phyloP scores from a whole-genome alignment of 2,113 vertebrate species.

The Rhagologus leucostigma region DNA sequence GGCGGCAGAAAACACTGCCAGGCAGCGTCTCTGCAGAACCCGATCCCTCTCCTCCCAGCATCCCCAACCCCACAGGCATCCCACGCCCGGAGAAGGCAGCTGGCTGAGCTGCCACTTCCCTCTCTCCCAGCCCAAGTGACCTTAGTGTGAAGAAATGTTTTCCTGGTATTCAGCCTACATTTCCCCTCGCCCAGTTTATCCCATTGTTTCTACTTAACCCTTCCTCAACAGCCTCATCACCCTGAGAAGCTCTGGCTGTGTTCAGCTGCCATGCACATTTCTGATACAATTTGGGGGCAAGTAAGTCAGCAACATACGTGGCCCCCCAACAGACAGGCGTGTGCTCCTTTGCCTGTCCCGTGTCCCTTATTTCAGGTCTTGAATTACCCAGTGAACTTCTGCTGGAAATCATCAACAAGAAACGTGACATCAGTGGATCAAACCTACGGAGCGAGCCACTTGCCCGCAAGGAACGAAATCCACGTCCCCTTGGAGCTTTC shows the following conservation, averaged over 20 bases:
- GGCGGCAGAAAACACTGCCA: neutral
- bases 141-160: conserved; percentile 13
- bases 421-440: neutral
- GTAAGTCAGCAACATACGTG: neutral
- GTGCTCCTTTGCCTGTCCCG: neutral
- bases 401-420: neutral
- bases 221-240: neutral
- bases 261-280: neutral
- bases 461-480: neutral
- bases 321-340: neutral
- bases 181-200: neutral
- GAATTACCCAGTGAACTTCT: neutral
- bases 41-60: neutral
- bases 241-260: neutral
- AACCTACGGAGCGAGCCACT: neutral
- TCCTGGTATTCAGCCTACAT: conserved; percentile 27
- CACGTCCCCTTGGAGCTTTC: neutral
- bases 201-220: conserved; percentile 17
- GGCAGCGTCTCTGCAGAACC: neutral
- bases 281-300: neutral
- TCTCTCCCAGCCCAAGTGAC: neutral
- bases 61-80: neutral
- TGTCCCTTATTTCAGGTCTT: neutral
- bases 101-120: neutral
- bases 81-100: fast-evolving